Base-by-base conservation (phyloP, 2,888 invertebrate species). In the Brachyptera risi region DNA sequence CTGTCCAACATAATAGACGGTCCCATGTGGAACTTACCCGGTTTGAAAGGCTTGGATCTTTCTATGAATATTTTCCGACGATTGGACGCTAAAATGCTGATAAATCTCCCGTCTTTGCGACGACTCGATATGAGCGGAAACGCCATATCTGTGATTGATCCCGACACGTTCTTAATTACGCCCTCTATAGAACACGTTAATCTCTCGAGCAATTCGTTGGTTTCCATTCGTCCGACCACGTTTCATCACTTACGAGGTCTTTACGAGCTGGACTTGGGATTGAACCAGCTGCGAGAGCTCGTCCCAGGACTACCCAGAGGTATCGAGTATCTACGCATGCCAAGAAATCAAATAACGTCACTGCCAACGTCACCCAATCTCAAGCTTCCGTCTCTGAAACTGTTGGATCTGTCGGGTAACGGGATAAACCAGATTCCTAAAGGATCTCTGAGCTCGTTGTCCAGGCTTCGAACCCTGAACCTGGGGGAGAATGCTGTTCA, bases 21-120 rank as follows among this genome's bases (percentile, higher is more conserved):
- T 54, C 91, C 92, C 0, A 86, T 88, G 70, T 92, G 92, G 91
- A 88, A 92, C 76, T 76, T 92, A 47, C 92, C 92, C 0, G 86
- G 87, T 5, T 76, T 92, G 2, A 92, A 92, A 78, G 92, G 92
- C 1, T 75, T 94, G 60, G 92, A 93, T 76, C 75, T 93, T 37
- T 87, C 91, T 0, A 79, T 81, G 61, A 93, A 93, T 71, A 84
- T 83, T 65, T 86, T 90, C 67, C 81, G 84, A 63, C 80, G 83
- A 19, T 73, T 93, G 17, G 88, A 89, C 69, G 83, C 87, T 0
- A 81, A 84, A 59, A 74, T 91, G n/a, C 73, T 92, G 37, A 82
- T 82, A 9, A 90, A 90, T 66, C 73, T 91, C 56, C 91, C 90
- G 17, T 87, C 86, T 0, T 73, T 92, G 51, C 77, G 92, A 62